These are phyloP conservation scores for Holocentrus rufus DNA, from an alignment of 2,797 vertebrate genomes.

Conservation along the genomic window DNA sequence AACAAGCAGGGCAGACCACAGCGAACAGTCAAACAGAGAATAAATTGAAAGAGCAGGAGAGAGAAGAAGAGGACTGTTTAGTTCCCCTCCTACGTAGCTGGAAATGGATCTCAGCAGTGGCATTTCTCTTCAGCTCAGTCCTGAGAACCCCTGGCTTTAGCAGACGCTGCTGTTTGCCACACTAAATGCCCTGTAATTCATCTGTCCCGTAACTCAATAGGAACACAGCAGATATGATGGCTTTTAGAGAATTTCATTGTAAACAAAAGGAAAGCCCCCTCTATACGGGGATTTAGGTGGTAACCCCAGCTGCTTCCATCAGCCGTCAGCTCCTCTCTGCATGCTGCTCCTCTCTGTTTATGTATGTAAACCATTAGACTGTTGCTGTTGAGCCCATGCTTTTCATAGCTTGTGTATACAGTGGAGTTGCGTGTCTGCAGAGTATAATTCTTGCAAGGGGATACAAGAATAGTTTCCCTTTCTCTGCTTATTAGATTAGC, in stretches of 20 bases:
- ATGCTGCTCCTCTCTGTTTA: slow-evolving; percentile 58
- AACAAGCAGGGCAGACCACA: slow-evolving; percentile 70
- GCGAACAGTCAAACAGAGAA: slow-evolving; percentile 63
- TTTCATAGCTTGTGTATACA: slow-evolving; percentile 59
- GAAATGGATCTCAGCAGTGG: slow-evolving; percentile 75
- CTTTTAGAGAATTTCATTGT: slow-evolving; percentile 73
- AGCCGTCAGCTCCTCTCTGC: slow-evolving; percentile 44
- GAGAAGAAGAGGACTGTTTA: slow-evolving; percentile 62
- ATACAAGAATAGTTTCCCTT: slow-evolving; percentile 28
- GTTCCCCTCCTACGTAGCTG: slow-evolving; percentile 71
- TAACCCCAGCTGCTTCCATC: slow-evolving; percentile 52
- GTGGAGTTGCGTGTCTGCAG: slow-evolving; percentile 29
- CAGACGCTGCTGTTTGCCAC: slow-evolving; percentile 61
- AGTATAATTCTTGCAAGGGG: slow-evolving; percentile 35
- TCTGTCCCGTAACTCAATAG: slow-evolving; percentile 75
- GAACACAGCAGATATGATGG: slow-evolving; percentile 62
- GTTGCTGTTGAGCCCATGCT: slow-evolving; percentile 53
- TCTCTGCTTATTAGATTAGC: slow-evolving; percentile 64
- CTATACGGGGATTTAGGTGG: slow-evolving; percentile 40
- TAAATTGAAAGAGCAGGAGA: slow-evolving; percentile 65
- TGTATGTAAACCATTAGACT: slow-evolving; percentile 63
- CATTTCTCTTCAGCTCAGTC: slow-evolving; percentile 61
- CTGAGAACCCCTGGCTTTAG: slow-evolving; percentile 57
- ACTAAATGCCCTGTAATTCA: slow-evolving; percentile 69
- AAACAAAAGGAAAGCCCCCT: slow-evolving; percentile 68